phyloP scores from a whole-genome alignment of 2,888 invertebrate genomes.

The Mimachlamys varia region DNA sequence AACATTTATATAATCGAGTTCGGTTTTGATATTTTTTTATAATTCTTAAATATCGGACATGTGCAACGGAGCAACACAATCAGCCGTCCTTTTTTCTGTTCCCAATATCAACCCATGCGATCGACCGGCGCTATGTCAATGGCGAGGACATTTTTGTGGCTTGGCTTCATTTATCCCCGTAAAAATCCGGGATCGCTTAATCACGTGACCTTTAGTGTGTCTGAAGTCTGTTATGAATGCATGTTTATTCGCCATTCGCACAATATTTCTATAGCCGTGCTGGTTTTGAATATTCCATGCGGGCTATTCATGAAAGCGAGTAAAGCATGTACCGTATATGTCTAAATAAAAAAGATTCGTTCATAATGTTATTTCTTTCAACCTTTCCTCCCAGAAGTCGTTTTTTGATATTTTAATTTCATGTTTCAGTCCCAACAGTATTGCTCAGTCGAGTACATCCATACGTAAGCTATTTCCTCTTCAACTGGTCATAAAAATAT shows the following conservation, averaged over 20 bases:
- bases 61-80: no score
- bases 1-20: no score
- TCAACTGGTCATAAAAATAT: no score
- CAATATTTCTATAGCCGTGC: not conserved
- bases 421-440: no score
- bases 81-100: no score
- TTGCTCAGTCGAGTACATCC: no score
- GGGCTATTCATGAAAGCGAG: not conserved
- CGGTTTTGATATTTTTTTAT: no score
- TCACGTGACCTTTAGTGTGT: slow-evolving; percentile 1
- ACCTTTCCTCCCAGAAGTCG: not conserved
- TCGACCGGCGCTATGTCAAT: no score
- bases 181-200: not conserved
- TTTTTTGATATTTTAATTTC: not conserved
- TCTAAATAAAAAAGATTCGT: not conserved
- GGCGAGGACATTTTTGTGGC: no score
- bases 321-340: not conserved
- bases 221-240: not conserved
- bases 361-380: not conserved
- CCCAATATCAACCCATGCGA: no score
- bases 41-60: not conserved
- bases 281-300: not conserved
- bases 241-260: not conserved
- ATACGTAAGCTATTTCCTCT: no score
- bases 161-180: no score